These are phyloP conservation scores for Phenganax stokvisi DNA, from an alignment of 92 coral and sea anemone species.

Conservation along the genomic window DNA sequence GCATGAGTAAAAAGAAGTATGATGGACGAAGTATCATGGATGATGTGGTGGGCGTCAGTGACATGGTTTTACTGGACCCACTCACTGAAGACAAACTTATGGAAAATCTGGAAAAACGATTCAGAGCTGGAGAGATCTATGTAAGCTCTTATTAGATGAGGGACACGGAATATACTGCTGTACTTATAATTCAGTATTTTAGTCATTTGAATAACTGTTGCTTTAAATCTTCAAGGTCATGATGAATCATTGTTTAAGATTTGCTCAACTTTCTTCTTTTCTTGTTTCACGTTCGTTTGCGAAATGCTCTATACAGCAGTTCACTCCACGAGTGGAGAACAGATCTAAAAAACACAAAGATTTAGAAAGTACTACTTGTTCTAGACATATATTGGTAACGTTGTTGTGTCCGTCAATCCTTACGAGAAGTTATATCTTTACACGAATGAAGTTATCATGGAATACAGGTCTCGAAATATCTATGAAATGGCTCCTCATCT, in stretches of 20 bases:
- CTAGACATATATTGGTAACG: constrained; percentile 97
- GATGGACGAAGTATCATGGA: constrained; percentile 95
- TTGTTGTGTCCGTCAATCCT: constrained; percentile 95
- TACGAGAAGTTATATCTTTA: constrained; percentile 83
- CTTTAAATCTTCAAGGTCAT: no score
- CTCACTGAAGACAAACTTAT: constrained; percentile 85
- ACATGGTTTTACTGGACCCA: constrained; percentile 91
- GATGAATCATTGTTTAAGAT: no score
- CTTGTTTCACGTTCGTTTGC: no score
- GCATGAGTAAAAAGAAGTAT: constrained; percentile 47
- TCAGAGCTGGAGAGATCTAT: constrained; percentile 91
- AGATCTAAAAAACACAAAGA: neutral
- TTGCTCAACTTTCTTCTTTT: no score
- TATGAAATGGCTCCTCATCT: constrained; percentile 97
- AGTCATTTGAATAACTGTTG: neutral
- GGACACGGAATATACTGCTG: neutral
- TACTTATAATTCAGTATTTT: neutral
- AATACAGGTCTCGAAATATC: constrained; percentile 92
- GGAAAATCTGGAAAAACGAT: constrained; percentile 91
- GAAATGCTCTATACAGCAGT: no score
- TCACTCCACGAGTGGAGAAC: no score
- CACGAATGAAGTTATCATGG: constrained; percentile 80
- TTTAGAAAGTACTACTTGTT: neutral
- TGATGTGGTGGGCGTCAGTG: constrained; percentile 96
- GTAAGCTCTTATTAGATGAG: constrained; percentile 50